Evolutionary conservation across 2,113 vertebrate genomes (phyloP).

Genomic region (Oceanodroma tethys): DNA sequence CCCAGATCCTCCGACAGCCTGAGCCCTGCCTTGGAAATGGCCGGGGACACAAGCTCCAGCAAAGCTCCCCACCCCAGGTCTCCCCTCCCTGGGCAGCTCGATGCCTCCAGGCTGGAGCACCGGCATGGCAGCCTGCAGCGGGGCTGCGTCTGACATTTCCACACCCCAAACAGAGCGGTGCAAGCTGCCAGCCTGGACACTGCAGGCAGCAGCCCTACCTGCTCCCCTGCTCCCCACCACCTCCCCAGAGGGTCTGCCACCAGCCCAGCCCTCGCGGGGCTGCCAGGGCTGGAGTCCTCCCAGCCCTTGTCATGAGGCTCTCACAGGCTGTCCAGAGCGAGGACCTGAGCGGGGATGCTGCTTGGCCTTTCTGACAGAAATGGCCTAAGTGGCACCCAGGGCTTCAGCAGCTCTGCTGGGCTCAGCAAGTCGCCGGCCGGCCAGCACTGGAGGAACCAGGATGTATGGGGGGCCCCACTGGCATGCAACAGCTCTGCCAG

Average conservation of each 20-base stretch:
- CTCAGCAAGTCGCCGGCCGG: fast-evolving
- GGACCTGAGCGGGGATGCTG: not conserved
- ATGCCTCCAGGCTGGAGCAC: not conserved
- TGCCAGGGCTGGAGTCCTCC: not conserved
- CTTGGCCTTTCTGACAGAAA: not conserved
- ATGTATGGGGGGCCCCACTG: fast-evolving
- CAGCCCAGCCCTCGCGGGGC: not conserved
- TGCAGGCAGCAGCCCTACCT: not conserved
- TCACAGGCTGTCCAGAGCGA: fast-evolving
- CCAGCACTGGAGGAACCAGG: not conserved
- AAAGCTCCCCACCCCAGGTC: not conserved
- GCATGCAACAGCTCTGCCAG: not conserved
- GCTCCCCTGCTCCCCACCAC: not conserved
- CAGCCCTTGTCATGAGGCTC: not conserved
- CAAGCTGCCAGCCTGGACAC: not conserved
- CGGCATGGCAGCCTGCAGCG: not conserved
- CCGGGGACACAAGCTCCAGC: not conserved
- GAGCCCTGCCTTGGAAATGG: not conserved
- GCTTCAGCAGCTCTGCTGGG: not conserved
- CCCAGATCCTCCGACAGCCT: not conserved
- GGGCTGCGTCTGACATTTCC: not conserved
- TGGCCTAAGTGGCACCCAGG: not conserved
- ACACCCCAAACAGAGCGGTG: not conserved
- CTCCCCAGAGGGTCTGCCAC: not conserved
- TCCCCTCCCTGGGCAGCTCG: not conserved